These are phyloP conservation scores for Nerophis lumbriciformis DNA, from an alignment of 2,113 vertebrate genomes.

Conservation along the genomic window DNA sequence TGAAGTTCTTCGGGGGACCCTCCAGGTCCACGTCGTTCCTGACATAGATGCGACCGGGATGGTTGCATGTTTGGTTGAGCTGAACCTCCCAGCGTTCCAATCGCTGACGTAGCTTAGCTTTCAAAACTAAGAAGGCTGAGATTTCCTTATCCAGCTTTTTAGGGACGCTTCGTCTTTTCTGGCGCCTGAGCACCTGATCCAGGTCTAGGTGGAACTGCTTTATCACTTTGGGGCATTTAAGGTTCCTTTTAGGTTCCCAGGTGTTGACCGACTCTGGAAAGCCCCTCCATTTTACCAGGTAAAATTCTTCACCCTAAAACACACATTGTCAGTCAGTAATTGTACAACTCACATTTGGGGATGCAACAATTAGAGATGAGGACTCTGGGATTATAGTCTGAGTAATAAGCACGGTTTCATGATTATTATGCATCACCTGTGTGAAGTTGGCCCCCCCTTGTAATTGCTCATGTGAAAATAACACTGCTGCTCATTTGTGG, in stretches of 20 bases:
- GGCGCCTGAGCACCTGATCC: slow-evolving; percentile 66
- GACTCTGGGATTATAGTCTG: too few species aligned
- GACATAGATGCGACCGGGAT: slow-evolving; percentile 80
- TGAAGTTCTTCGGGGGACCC: slow-evolving; percentile 80
- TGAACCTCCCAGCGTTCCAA: slow-evolving; percentile 77
- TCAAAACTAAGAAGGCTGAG: slow-evolving; percentile 70
- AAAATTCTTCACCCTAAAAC: slow-evolving; percentile 78
- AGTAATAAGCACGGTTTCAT: too few species aligned
- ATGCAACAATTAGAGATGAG: background rate
- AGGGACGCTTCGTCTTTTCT: slow-evolving; percentile 49
- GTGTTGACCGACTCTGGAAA: slow-evolving; percentile 75
- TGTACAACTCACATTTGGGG: background rate
- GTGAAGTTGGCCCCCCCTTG: too few species aligned
- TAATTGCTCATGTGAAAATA: too few species aligned
- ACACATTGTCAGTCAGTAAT: slow-evolving; percentile 3
- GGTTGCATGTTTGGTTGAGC: slow-evolving; percentile 78
- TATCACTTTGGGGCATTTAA: slow-evolving; percentile 77
- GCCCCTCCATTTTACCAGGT: slow-evolving; percentile 84
- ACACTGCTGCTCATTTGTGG: too few species aligned
- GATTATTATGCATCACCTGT: too few species aligned
- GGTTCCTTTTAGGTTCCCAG: slow-evolving; percentile 83
- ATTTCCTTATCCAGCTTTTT: slow-evolving; percentile 70
- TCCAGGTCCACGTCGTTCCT: slow-evolving; percentile 86
- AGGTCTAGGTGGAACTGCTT: slow-evolving; percentile 82
- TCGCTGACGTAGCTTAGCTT: slow-evolving; percentile 74